Percentiles rank a stretch among this genome's conserved stretches.
Conservation (phyloP, 2,888 invertebrate genomes). For the Holacanthella duospinosa region DNA sequence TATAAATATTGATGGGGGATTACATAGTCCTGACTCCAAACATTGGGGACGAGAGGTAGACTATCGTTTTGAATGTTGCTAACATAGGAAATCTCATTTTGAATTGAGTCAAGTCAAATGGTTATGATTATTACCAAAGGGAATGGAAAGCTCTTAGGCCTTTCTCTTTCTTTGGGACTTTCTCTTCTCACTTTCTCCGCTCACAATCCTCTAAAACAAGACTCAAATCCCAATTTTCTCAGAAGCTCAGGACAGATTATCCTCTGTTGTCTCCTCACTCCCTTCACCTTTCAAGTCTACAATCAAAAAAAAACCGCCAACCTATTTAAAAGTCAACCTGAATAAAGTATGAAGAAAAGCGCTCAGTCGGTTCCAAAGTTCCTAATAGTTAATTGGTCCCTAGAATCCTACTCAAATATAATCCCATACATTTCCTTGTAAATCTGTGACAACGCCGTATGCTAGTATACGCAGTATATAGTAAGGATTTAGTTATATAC, state of each 20-base stretch:
- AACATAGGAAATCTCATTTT: background rate
- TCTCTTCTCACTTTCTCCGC: background rate
- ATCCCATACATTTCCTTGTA: too few species aligned
- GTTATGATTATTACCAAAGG: slow-evolving; percentile 9
- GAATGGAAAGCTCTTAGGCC: background rate
- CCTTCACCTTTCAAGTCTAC: background rate
- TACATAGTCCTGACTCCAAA: background rate
- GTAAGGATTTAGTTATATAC: too few species aligned
- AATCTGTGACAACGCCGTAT: too few species aligned
- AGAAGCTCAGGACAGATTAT: background rate
- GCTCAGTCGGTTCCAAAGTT: background rate
- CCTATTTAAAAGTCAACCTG: background rate
- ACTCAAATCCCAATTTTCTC: background rate
- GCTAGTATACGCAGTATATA: too few species aligned
- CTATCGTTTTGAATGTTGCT: background rate
- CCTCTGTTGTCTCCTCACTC: background rate
- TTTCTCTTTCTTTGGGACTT: background rate
- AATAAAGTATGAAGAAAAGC: background rate
- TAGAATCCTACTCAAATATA: too few species aligned
- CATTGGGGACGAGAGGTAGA: background rate
- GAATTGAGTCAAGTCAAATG: slow-evolving; percentile 3
- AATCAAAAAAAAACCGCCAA: background rate
- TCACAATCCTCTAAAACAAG: background rate
- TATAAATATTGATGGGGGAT: background rate
- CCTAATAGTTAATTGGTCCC: background rate